These are phyloP conservation scores for Silurus lanzhouensis DNA, from an alignment of 2,797 vertebrate species.

Conservation along the genomic window DNA sequence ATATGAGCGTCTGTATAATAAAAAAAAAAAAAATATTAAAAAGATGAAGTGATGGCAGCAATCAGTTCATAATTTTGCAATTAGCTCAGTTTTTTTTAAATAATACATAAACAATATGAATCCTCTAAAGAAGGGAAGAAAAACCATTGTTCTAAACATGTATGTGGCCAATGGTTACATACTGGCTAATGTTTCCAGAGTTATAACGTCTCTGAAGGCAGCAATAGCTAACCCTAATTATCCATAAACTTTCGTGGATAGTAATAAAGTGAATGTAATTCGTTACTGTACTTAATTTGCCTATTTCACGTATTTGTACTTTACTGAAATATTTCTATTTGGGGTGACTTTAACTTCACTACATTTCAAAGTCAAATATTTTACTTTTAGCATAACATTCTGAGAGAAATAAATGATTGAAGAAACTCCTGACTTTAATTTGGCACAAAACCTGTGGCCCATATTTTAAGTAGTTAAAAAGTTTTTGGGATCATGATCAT, in stretches of 20 bases:
- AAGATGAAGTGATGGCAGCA: not conserved
- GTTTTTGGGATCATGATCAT: no score
- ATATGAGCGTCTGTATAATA: no score
- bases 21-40: no score
- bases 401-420: no score
- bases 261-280: no score
- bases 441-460: no score
- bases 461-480: no score
- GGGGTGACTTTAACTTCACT: not conserved
- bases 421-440: no score
- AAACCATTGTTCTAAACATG: not conserved
- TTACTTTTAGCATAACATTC: no score
- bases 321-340: no score
- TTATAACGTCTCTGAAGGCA: not conserved
- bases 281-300: not conserved
- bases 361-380: no score
- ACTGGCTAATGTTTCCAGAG: not conserved
- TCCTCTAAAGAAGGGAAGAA: not conserved
- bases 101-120: not conserved
- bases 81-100: not conserved
- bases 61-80: not conserved
- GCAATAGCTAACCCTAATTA: not conserved
- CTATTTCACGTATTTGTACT: not conserved
- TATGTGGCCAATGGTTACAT: not conserved
- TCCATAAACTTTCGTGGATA: not conserved